These are phyloP conservation scores for Eurytoma californica DNA, from an alignment of 2,888 invertebrate species.

Conservation along the genomic window DNA sequence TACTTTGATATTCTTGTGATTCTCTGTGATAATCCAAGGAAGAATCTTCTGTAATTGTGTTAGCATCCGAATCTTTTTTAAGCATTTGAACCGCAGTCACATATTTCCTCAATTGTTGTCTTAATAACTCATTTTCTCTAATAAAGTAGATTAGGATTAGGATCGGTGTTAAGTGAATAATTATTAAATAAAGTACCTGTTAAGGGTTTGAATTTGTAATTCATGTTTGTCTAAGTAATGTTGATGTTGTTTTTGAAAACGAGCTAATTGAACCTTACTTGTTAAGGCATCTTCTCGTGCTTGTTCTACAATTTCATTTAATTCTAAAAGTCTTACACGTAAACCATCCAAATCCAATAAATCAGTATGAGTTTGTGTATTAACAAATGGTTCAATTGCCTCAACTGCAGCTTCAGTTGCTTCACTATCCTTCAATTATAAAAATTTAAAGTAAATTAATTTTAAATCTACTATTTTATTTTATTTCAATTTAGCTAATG, in stretches of 20 bases:
- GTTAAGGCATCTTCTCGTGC: constrained; percentile 70
- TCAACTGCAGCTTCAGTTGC: constrained; percentile 69
- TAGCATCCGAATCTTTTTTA: constrained; percentile 77
- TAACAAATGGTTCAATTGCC: constrained; percentile 68
- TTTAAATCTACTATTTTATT: background rate
- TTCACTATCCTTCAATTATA: constrained; percentile 65
- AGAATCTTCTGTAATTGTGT: constrained; percentile 68
- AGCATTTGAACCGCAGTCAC: constrained; percentile 92
- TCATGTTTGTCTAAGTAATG: constrained; percentile 72
- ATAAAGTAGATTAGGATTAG: background rate
- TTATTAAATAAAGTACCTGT: constrained; percentile 76
- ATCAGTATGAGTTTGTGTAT: constrained; percentile 63
- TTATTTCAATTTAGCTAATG: too few species aligned
- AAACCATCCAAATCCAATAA: constrained; percentile 66
- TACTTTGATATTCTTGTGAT: constrained; percentile 88
- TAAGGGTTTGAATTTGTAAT: constrained; percentile 79
- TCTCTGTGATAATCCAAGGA: constrained; percentile 79
- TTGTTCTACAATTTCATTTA: constrained; percentile 70
- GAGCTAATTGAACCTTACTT: constrained; percentile 69
- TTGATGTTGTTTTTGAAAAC: constrained; percentile 72
- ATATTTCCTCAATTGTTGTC: constrained; percentile 90
- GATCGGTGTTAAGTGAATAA: background rate
- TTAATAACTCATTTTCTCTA: constrained; percentile 89
- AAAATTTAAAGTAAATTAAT: background rate
- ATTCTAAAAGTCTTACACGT: constrained; percentile 66